phyloP scores from a whole-genome alignment of 2,888 invertebrate species.

The Parnassius orleans region DNA sequence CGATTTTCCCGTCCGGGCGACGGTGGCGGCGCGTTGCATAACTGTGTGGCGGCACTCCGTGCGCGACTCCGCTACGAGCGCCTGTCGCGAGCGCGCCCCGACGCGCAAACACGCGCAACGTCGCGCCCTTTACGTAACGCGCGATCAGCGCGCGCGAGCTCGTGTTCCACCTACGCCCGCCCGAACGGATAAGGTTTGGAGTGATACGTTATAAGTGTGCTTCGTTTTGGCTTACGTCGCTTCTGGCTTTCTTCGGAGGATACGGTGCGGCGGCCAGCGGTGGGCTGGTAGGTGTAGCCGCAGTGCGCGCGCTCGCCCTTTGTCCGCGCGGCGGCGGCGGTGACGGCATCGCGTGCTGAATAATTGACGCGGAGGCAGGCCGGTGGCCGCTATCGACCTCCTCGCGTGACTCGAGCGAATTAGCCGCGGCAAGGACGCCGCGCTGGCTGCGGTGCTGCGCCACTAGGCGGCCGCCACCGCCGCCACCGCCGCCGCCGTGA shows the following conservation, averaged over 20 bases:
- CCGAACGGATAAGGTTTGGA: constrained; percentile 50
- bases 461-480: constrained; percentile 48
- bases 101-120: constrained; percentile 63
- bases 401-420: constrained; percentile 72
- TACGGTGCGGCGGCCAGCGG: constrained; percentile 51
- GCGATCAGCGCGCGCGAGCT: constrained; percentile 60
- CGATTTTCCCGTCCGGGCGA: constrained; percentile 70
- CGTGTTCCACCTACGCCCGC: constrained; percentile 41
- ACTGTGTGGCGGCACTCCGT: constrained; percentile 75
- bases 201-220: constrained; percentile 59
- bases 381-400: constrained; percentile 79
- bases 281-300: constrained; percentile 66
- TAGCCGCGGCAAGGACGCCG: constrained; percentile 73
- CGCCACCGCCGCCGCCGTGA: constrained; percentile 28
- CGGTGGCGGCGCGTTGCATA: constrained; percentile 77
- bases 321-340: constrained; percentile 61
- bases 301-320: constrained; percentile 53
- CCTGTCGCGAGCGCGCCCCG: constrained; percentile 71
- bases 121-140: constrained; percentile 78
- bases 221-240: constrained; percentile 47
- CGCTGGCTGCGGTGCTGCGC: constrained; percentile 70
- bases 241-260: constrained; percentile 42
- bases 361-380: constrained; percentile 74
- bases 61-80: constrained; percentile 76
- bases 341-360: constrained; percentile 67